Conservation (phyloP, 2,113 vertebrate species). For the Thamnophis sirtalis region DNA sequence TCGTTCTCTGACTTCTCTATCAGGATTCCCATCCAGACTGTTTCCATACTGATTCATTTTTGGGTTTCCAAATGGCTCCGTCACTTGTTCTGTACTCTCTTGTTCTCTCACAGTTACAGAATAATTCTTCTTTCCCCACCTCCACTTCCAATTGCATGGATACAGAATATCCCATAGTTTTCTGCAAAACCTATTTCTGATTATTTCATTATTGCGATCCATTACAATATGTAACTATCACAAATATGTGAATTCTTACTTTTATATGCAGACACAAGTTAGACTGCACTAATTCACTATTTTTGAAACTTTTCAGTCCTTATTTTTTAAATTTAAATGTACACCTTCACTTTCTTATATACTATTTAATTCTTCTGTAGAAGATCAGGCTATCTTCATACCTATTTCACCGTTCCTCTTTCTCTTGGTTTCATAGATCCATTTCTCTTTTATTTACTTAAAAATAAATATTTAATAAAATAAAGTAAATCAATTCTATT, state of each 20-base stretch:
- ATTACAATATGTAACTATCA: not conserved
- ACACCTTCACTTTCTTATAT: not conserved
- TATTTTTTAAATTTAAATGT: not conserved
- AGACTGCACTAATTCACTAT: not conserved
- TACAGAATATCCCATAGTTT: not conserved
- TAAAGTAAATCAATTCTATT: not conserved
- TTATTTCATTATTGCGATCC: not conserved
- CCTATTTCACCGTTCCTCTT: not conserved
- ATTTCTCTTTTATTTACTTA: not conserved
- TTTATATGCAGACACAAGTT: not conserved
- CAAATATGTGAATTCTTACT: not conserved
- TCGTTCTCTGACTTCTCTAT: not conserved
- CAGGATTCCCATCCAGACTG: not conserved
- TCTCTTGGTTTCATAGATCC: not conserved
- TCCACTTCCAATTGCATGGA: not conserved
- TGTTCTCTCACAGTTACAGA: not conserved
- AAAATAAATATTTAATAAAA: not conserved
- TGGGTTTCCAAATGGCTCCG: not conserved
- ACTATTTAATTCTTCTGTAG: not conserved
- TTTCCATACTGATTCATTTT: not conserved
- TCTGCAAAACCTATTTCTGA: not conserved
- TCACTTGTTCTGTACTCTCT: not conserved
- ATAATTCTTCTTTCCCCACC: not conserved
- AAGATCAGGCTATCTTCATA: not conserved
- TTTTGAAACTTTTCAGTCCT: not conserved